Percentiles rank a stretch among this genome's conserved stretches.
phyloP scores from a whole-genome alignment of 1,140 invertebrate species.

The Lepidurus arcticus region DNA sequence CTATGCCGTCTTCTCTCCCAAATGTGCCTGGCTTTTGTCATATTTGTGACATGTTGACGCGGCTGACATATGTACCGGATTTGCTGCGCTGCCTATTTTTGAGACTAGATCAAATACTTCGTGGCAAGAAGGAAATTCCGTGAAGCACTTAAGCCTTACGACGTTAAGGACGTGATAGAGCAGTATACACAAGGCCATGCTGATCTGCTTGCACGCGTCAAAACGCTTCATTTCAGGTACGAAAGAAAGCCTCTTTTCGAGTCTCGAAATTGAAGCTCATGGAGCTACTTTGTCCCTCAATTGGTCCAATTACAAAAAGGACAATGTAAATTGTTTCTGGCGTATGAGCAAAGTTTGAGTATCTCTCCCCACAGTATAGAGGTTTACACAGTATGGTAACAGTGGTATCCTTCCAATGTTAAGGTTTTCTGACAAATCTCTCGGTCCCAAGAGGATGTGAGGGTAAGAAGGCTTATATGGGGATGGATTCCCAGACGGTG shows the following conservation, averaged over 20 bases:
- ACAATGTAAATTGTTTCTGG: slow-evolving; percentile 10
- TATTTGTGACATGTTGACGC: slow-evolving; percentile 7
- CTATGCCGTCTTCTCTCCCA: neutral
- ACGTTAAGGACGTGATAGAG: slow-evolving; percentile 95
- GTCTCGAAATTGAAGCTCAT: neutral
- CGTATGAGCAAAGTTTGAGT: neutral
- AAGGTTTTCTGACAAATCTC: no score
- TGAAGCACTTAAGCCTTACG: slow-evolving; percentile 91
- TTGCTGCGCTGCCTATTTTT: slow-evolving; percentile 9
- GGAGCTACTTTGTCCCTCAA: neutral
- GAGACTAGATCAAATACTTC: slow-evolving; percentile 73
- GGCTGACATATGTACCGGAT: neutral
- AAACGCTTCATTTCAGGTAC: slow-evolving; percentile 77
- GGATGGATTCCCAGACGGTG: no score
- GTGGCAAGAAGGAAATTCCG: slow-evolving; percentile 87
- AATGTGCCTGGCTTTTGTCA: neutral
- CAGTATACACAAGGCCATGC: slow-evolving; percentile 22
- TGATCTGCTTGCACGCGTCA: slow-evolving; percentile 56
- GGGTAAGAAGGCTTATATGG: no score
- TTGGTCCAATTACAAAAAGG: neutral
- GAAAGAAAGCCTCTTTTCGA: neutral
- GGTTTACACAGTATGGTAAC: no score
- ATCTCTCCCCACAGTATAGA: neutral
- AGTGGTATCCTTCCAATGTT: no score
- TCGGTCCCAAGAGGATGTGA: no score